Evolutionary conservation across 64 coral and sea anemone genomes (phyloP), one percentile per base, ranked within the genome.

Genomic region (Catalaphyllia jardinei): DNA sequence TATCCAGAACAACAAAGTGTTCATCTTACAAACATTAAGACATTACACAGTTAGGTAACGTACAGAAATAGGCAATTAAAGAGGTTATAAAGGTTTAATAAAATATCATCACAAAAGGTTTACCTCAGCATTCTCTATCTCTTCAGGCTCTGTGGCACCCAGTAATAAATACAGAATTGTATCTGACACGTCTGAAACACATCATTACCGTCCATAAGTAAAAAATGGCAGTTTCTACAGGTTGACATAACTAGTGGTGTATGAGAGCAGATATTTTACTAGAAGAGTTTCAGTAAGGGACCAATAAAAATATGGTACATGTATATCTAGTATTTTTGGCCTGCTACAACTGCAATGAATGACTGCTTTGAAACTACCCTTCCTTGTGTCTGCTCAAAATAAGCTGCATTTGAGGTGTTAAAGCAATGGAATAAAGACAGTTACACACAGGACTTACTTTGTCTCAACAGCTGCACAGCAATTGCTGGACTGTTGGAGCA

Each of bases 91-190:
- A 50, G 14, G 15, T n/a, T 4, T 59, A 77, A 31, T 3, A 46
- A 46, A 46, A 46, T 7, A 46, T 46, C 42, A 46, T 46, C 42
- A 7, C 0, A 61, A 12, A 87, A 35, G 4, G 7, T 83, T 22
- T 84, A 98, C 96, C 93, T 98, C 96, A 6, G 81, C 83, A 69
- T 87, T 89, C 22, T 98, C 96, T 83, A 92, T 74, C 75, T 93
- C 80, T 38, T 38, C 91, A 8, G 88, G 77, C 27, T 88, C 96
- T 78, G 89, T 89, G 17, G 93, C 90, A 52, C 96, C 97, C 91
- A 99, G 75, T 42, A 99, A 86, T 18, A 99, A 92, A 91, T 93
- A 99, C 30, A 91, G 83, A 75, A 99, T 91, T 46, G 97, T 99
- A 62, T 99, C 97, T 8, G 93, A 92, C 76, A 99, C 95, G 93